These are phyloP conservation scores for Calonectris borealis DNA, from an alignment of 2,113 vertebrate genomes.

Conservation along the genomic window DNA sequence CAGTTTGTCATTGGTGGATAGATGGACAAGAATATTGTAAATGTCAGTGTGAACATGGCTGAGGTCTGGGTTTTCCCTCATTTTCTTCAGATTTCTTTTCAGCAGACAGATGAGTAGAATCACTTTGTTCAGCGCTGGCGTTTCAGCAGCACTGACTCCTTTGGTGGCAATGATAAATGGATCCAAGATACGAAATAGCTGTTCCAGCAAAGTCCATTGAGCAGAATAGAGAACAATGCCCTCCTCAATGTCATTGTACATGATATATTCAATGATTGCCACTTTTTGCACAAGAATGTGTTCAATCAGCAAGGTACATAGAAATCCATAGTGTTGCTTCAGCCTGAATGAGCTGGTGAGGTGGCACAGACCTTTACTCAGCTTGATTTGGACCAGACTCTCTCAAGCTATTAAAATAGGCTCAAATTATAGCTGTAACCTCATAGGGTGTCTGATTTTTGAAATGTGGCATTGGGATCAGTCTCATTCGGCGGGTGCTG, in stretches of 20 bases:
- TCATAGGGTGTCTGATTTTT: conserved; percentile 28
- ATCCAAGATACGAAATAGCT: conserved; percentile 74
- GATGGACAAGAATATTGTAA: conserved; percentile 64
- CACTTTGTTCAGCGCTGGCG: conserved; percentile 62
- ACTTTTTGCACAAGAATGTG: conserved; percentile 75
- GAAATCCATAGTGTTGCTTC: conserved; percentile 50
- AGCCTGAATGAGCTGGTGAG: conserved; percentile 55
- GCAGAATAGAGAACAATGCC: conserved; percentile 76
- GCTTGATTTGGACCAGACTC: conserved; percentile 58
- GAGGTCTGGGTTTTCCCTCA: conserved; percentile 71
- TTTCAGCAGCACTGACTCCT: conserved; percentile 66
- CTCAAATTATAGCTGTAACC: conserved; percentile 33
- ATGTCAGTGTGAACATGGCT: conserved; percentile 58
- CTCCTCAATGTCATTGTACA: conserved; percentile 76
- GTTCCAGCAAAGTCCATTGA: conserved; percentile 78
- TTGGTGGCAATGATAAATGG: conserved; percentile 79
- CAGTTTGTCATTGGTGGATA: conserved; percentile 57
- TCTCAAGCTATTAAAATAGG: conserved; percentile 52
- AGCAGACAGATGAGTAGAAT: conserved; percentile 70
- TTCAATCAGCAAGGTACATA: conserved; percentile 65
- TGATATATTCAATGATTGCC: conserved; percentile 71
- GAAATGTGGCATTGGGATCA: neutral
- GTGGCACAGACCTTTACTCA: conserved; percentile 54
- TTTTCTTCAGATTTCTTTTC: conserved; percentile 76
- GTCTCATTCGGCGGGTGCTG: neutral